Conservation (phyloP, 2,113 vertebrate species). For the Micronisus gabar region DNA sequence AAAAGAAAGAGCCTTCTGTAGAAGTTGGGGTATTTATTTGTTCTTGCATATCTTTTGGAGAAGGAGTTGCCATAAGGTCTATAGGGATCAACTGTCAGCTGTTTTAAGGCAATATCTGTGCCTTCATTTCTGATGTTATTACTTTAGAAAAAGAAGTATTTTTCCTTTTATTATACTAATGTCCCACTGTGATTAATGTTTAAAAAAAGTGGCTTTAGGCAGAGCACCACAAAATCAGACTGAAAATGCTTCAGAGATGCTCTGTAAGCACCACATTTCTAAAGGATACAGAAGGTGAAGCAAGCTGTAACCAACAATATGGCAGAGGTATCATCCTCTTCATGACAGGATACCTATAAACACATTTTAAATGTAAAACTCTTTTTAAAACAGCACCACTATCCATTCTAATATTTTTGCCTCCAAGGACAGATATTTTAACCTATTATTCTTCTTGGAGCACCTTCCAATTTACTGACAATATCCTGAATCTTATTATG, state of each 20-base stretch:
- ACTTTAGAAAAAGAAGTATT: not conserved
- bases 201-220: not conserved
- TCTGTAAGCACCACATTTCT: not conserved
- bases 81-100: not conserved
- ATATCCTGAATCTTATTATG: not conserved
- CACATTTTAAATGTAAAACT: not conserved
- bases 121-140: not conserved
- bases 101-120: not conserved
- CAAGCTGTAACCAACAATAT: not conserved
- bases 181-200: not conserved
- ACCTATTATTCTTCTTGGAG: not conserved
- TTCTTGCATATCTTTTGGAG: not conserved
- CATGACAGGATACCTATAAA: not conserved
- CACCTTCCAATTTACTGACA: not conserved
- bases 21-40: not conserved
- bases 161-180: not conserved
- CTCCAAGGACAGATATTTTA: not conserved
- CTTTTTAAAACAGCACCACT: not conserved
- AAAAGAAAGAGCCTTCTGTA: not conserved
- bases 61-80: not conserved
- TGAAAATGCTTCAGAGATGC: not conserved
- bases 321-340: not conserved
- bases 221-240: not conserved
- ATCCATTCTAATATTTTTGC: not conserved
- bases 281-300: not conserved